Evolutionary conservation across 1,140 invertebrate genomes (phyloP).

Genomic region (Musca vetustissima): DNA sequence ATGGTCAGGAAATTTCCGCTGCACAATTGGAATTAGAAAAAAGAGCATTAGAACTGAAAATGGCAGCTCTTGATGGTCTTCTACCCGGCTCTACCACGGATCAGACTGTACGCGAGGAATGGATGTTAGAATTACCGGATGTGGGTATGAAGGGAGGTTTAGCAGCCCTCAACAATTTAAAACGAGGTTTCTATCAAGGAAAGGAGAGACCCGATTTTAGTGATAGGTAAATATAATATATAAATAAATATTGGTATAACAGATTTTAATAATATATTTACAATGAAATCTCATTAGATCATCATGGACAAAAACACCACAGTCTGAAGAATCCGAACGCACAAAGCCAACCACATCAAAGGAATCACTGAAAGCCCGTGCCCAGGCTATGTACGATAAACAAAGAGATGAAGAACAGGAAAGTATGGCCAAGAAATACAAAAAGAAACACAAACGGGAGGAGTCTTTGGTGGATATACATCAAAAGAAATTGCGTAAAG

Average conservation of each 20-base stretch:
- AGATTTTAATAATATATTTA: too few species aligned
- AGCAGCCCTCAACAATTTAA: constrained; percentile 60
- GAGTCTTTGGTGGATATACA: constrained; percentile 81
- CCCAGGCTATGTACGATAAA: constrained; percentile 38
- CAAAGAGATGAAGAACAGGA: constrained; percentile 63
- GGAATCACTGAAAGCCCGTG: constrained; percentile 55
- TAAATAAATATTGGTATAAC: too few species aligned
- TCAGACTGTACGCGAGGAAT: constrained; percentile 72
- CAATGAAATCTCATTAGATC: constrained; percentile 57
- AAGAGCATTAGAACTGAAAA: constrained; percentile 70
- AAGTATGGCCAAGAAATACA: constrained; percentile 63
- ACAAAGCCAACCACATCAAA: constrained; percentile 52
- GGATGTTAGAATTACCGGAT: constrained; percentile 87
- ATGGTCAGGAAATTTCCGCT: constrained; percentile 55
- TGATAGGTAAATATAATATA: constrained; percentile 54
- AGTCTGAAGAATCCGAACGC: constrained; percentile 45
- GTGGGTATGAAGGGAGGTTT: constrained; percentile 68
- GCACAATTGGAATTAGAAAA: constrained; percentile 71
- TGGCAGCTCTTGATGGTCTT: constrained; percentile 60
- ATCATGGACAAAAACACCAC: constrained; percentile 84
- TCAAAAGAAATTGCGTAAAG: constrained; percentile 76
- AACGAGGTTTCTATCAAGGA: constrained; percentile 69
- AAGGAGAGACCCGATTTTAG: constrained; percentile 72
- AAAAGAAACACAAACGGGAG: constrained; percentile 67
- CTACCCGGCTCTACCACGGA: constrained; percentile 20